phyloP scores from a whole-genome alignment of 92 coral and sea anemone genomes.

The Ricordea florida region DNA sequence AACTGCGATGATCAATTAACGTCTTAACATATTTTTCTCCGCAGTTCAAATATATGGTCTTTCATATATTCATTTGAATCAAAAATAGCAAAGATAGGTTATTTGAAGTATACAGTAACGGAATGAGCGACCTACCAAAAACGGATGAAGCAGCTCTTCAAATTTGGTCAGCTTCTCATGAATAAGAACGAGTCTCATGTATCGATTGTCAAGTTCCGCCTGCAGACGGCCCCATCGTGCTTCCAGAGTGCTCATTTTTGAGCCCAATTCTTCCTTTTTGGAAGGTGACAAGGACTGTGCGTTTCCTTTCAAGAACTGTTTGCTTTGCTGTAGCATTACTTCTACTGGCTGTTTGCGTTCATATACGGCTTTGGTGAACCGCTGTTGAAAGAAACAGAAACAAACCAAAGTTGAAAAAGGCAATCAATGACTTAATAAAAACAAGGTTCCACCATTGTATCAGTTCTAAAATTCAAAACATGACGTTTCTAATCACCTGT shows the following conservation, averaged over 20 bases:
- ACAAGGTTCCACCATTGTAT: too few relatives aligned
- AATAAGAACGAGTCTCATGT: conserved; percentile 93
- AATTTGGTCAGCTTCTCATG: conserved; percentile 94
- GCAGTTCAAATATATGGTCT: too few relatives aligned
- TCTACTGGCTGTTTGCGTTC: conserved; percentile 97
- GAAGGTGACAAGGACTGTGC: conserved; percentile 78
- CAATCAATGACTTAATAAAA: neutral
- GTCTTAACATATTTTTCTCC: too few relatives aligned
- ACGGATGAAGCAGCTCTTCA: conserved; percentile 95
- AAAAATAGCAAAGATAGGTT: too few relatives aligned
- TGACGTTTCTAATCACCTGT: too few relatives aligned
- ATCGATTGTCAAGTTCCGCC: conserved; percentile 96
- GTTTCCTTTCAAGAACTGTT: conserved; percentile 84
- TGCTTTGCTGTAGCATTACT: conserved; percentile 82
- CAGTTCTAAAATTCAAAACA: too few relatives aligned
- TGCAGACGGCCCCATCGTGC: conserved; percentile 95
- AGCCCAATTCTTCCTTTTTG: conserved; percentile 83
- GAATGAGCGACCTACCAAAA: conserved; percentile 70
- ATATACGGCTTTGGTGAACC: conserved; percentile 91
- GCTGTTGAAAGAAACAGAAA: conserved; percentile 38
- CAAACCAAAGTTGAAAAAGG: neutral
- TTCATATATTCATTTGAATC: too few relatives aligned
- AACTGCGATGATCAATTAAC: too few relatives aligned
- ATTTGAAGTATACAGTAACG: too few relatives aligned
- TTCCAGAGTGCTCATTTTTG: conserved; percentile 96